phyloP scores from a whole-genome alignment of 2,113 vertebrate genomes.

The Copsychus sechellarum region DNA sequence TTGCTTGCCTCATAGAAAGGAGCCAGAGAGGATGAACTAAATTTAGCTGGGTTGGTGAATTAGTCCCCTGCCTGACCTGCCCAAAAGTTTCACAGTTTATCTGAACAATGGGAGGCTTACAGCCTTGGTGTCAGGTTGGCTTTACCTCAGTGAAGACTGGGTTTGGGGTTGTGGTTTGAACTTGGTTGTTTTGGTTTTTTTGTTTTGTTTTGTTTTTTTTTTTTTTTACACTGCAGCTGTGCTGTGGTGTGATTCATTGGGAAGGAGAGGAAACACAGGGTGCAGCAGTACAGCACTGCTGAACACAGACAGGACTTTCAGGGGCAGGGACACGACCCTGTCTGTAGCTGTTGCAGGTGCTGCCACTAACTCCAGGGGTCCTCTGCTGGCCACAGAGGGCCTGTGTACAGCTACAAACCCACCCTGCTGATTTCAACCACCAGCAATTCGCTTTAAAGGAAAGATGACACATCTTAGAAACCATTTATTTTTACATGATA shows the following conservation, averaged over 20 bases:
- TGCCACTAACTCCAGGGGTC: not conserved
- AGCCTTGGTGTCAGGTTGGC: not conserved
- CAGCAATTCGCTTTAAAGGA: not conserved
- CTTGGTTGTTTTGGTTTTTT: not conserved
- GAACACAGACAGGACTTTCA: not conserved
- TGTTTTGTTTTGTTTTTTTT: too few relatives aligned
- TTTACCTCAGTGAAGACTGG: not conserved
- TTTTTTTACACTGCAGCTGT: not conserved
- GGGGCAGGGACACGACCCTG: not conserved
- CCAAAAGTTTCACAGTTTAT: not conserved
- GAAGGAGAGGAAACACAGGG: not conserved
- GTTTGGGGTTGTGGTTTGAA: not conserved
- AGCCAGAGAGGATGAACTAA: not conserved
- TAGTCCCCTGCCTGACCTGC: not conserved
- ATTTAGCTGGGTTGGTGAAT: not conserved
- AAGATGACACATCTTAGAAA: not conserved
- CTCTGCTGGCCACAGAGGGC: too few relatives aligned
- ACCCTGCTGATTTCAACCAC: not conserved
- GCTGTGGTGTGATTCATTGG: not conserved
- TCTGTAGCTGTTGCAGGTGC: not conserved
- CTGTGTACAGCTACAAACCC: not conserved
- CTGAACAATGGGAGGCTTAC: not conserved
- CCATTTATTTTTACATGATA: not conserved
- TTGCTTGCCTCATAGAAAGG: not conserved
- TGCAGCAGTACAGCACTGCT: not conserved